Evolutionary conservation across 2,888 invertebrate species (phyloP).

Genomic region (Drosophila sordidula): DNA sequence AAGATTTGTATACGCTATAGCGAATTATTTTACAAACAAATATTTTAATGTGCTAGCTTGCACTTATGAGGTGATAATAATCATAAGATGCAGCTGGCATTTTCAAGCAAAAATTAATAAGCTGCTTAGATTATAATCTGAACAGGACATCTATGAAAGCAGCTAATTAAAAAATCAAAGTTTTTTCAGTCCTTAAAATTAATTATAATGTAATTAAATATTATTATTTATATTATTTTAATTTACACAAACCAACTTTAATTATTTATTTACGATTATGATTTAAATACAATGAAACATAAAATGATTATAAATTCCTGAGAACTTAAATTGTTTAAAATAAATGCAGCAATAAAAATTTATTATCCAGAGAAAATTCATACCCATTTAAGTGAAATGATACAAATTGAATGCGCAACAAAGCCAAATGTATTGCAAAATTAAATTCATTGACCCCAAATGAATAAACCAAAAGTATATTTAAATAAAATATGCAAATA

Average conservation of each 20-base stretch:
- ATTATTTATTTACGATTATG: too few relatives aligned
- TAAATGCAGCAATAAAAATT: conserved; percentile 8
- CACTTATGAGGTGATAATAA: conserved; percentile 1
- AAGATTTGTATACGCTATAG: neutral
- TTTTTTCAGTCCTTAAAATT: too few relatives aligned
- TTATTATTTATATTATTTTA: neutral
- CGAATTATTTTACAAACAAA: too few relatives aligned
- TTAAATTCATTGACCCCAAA: conserved; percentile 68
- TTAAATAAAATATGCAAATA: conserved; percentile 65
- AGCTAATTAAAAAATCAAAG: neutral
- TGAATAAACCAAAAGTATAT: conserved; percentile 47
- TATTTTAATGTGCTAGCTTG: neutral
- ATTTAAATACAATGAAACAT: neutral
- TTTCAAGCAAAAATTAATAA: neutral
- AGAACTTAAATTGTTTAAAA: neutral
- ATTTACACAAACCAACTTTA: neutral
- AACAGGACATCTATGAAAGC: neutral
- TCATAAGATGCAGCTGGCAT: conserved; percentile 4
- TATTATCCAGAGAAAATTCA: conserved; percentile 1
- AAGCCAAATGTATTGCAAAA: conserved; percentile 44
- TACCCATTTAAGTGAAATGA: conserved; percentile 1
- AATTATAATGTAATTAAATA: too few relatives aligned
- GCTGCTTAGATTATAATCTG: neutral
- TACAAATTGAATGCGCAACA: conserved; percentile 25
- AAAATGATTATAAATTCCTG: neutral